These are phyloP conservation scores for Pardalotus punctatus DNA, from an alignment of 2,113 vertebrate genomes.

Conservation along the genomic window DNA sequence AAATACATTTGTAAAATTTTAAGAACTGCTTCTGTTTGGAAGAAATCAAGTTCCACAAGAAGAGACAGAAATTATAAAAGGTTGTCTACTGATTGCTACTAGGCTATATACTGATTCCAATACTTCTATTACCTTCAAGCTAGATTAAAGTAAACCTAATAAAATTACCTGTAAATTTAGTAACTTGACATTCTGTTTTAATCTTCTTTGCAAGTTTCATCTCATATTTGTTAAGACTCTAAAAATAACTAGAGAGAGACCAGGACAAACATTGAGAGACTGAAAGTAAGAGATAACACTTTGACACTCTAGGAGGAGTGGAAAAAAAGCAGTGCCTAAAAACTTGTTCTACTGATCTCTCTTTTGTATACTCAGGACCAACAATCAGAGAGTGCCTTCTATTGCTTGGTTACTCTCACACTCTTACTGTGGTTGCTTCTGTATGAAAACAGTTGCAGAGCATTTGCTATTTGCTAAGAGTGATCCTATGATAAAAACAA, in stretches of 20 bases:
- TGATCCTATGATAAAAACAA: neutral
- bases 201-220: neutral
- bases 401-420: too few relatives aligned
- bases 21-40: neutral
- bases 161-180: neutral
- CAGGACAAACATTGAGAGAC: neutral
- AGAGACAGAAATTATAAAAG: neutral
- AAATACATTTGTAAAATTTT: neutral
- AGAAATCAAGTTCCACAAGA: neutral
- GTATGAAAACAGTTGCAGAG: neutral
- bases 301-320: neutral
- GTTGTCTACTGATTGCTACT: neutral
- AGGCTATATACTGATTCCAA: neutral
- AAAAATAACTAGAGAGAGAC: neutral
- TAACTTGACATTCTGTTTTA: neutral
- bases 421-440: neutral
- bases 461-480: neutral
- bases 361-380: neutral
- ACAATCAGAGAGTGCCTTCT: neutral
- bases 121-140: neutral
- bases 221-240: neutral
- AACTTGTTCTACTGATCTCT: neutral
- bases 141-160: neutral
- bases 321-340: neutral
- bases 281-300: fast-evolving